Evolutionary conservation across 2,888 invertebrate genomes (phyloP).

Genomic region (Hylaea fasciaria): DNA sequence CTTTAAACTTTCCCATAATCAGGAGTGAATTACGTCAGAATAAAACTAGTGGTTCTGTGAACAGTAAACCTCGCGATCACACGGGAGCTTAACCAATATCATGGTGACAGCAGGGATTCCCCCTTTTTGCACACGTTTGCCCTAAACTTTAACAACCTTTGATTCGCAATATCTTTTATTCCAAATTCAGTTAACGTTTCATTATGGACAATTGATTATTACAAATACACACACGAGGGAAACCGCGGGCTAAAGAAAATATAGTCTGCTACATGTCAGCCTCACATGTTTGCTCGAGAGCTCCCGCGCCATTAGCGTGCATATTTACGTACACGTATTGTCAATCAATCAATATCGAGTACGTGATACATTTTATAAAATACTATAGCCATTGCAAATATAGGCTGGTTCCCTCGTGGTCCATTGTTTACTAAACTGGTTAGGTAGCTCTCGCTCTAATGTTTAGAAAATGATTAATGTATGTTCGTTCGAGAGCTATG

Average conservation of each 20-base stretch:
- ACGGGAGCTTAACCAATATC: too few species aligned
- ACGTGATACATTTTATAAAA: slow-evolving; percentile 30
- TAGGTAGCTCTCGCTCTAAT: slow-evolving; percentile 1
- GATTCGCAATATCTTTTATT: too few species aligned
- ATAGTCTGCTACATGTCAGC: slow-evolving; percentile 7
- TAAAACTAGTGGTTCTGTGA: too few species aligned
- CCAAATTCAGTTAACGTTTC: too few species aligned
- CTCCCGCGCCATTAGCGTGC: slow-evolving; percentile 18
- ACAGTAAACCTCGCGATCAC: too few species aligned
- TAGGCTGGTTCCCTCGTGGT: slow-evolving; percentile 9
- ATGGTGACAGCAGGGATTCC: too few species aligned
- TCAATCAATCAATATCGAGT: slow-evolving; percentile 39
- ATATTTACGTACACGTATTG: slow-evolving; percentile 40
- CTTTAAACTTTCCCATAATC: too few species aligned
- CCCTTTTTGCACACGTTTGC: too few species aligned
- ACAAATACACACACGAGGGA: background rate
- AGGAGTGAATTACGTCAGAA: too few species aligned
- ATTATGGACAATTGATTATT: background rate
- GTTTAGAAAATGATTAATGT: too few species aligned
- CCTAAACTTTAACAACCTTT: too few species aligned
- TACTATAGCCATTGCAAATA: slow-evolving; percentile 10
- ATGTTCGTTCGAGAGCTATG: too few species aligned
- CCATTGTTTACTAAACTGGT: slow-evolving; percentile 7
- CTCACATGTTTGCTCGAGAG: slow-evolving; percentile 24
- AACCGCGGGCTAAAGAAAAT: slow-evolving; percentile 8